phyloP scores from a whole-genome alignment of 1,140 invertebrate genomes.

The Tetramorium alpestre region DNA sequence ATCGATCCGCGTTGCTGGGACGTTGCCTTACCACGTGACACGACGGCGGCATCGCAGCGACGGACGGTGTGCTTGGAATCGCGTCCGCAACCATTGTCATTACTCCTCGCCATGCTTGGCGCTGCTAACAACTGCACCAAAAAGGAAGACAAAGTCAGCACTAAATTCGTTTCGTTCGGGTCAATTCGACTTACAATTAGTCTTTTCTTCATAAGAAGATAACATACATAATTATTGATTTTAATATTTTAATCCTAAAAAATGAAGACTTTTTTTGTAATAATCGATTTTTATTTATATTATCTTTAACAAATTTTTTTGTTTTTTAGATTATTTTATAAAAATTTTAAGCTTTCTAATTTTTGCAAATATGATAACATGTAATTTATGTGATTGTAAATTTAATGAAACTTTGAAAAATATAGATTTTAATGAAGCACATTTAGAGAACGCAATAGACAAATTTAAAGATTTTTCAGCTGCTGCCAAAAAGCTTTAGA shows the following conservation, averaged over 20 bases:
- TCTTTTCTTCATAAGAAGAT: background rate
- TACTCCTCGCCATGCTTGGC: conserved; percentile 64
- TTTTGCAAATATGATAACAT: background rate
- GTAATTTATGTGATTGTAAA: background rate
- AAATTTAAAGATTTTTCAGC: background rate
- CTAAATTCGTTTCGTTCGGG: background rate
- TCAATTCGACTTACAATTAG: too few species aligned
- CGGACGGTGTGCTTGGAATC: conserved; percentile 56
- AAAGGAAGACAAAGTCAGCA: background rate
- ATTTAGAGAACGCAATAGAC: background rate
- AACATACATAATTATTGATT: background rate
- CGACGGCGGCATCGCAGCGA: conserved; percentile 59
- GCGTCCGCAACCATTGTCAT: conserved; percentile 33
- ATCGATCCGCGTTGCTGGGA: conserved; percentile 60
- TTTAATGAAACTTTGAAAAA: conserved; percentile 3
- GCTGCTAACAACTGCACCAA: background rate
- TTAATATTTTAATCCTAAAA: background rate
- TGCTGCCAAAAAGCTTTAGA: background rate
- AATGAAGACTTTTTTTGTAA: background rate
- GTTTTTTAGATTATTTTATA: background rate
- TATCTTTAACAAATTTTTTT: background rate
- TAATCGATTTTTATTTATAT: background rate
- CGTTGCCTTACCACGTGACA: conserved; percentile 57
- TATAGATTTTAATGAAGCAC: conserved; percentile 10
- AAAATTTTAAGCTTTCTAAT: background rate